Evolutionary conservation across 2,888 invertebrate species (phyloP).

Genomic region (Drosophila fulvimacula): DNA sequence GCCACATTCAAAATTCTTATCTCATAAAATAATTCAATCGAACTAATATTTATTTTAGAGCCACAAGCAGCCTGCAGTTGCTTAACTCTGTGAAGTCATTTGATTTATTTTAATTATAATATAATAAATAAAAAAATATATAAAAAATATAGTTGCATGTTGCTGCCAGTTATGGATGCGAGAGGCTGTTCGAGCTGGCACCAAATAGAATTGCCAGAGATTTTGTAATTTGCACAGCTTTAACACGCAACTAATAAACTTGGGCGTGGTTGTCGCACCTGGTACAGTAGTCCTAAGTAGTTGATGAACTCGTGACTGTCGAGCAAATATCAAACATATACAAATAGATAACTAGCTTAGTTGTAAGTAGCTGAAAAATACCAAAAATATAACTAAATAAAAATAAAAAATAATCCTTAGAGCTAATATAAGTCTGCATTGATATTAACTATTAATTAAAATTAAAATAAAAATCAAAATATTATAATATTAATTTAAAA

Average conservation of each 20-base stretch:
- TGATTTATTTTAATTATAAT: conserved; percentile 16
- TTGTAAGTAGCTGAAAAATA: conserved; percentile 29
- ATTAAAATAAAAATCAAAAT: conserved; percentile 1
- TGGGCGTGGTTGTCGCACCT: conserved; percentile 53
- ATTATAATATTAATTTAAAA: conserved; percentile 7
- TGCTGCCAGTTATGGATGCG: conserved; percentile 37
- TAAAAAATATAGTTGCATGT: conserved; percentile 63
- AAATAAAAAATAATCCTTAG: conserved; percentile 12
- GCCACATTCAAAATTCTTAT: not conserved
- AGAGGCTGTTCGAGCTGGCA: conserved; percentile 26
- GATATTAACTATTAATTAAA: conserved; percentile 5
- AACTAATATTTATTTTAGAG: not conserved
- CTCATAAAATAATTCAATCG: not conserved
- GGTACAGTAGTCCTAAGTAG: conserved; percentile 36
- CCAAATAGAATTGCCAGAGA: conserved; percentile 44
- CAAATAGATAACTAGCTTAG: conserved; percentile 16
- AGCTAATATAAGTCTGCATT: conserved; percentile 19
- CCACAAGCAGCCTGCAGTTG: conserved; percentile 18
- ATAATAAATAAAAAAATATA: conserved; percentile 6
- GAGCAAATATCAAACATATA: conserved; percentile 2
- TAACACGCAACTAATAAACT: conserved; percentile 53
- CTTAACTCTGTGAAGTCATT: conserved; percentile 19
- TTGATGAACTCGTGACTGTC: conserved; percentile 7
- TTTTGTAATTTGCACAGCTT: conserved; percentile 70
- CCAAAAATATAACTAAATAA: not conserved